A percentile compares a stretch with the other conserved stretches of the same genome.
Evolutionary conservation across 2,888 invertebrate species (phyloP).

Genomic region (Melinaea marsaeus): DNA sequence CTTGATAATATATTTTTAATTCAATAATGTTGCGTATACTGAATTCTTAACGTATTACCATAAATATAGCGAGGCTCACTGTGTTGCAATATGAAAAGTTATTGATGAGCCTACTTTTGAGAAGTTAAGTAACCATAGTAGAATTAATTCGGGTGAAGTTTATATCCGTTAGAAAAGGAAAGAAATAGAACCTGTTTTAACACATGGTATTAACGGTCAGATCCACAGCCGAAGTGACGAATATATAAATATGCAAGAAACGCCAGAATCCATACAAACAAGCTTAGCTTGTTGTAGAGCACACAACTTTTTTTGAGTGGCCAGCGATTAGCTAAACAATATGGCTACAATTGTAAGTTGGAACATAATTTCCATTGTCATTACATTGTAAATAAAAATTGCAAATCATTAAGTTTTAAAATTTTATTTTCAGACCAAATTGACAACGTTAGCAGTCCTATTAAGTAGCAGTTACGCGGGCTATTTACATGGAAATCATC

Average conservation of each 20-base stretch:
- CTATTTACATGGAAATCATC: slow-evolving; percentile 41
- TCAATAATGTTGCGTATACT: too few relatives aligned
- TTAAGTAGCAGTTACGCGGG: slow-evolving; percentile 62
- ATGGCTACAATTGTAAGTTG: slow-evolving; percentile 74
- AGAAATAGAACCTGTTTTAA: slow-evolving; percentile 37
- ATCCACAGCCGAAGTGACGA: slow-evolving; percentile 47
- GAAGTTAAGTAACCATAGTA: slow-evolving; percentile 58
- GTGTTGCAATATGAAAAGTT: slow-evolving; percentile 38
- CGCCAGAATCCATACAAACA: slow-evolving; percentile 60
- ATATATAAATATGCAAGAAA: slow-evolving; percentile 73
- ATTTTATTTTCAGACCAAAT: slow-evolving; percentile 58
- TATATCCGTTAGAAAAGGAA: slow-evolving; percentile 66
- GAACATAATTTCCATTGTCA: slow-evolving; percentile 1
- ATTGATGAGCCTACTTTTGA: slow-evolving; percentile 41
- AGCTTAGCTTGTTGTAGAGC: slow-evolving; percentile 61
- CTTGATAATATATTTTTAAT: too few relatives aligned
- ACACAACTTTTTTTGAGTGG: slow-evolving; percentile 59
- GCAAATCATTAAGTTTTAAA: slow-evolving; percentile 13
- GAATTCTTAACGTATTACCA: too few relatives aligned
- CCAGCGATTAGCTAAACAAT: slow-evolving; percentile 74
- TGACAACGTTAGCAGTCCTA: slow-evolving; percentile 66
- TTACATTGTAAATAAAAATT: slow-evolving; percentile 6
- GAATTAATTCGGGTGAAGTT: slow-evolving; percentile 60
- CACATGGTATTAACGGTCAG: slow-evolving; percentile 39
- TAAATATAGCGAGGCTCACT: slow-evolving; percentile 12